Conservation (phyloP, 2,888 invertebrate species). For the Diarsia brunnea region DNA sequence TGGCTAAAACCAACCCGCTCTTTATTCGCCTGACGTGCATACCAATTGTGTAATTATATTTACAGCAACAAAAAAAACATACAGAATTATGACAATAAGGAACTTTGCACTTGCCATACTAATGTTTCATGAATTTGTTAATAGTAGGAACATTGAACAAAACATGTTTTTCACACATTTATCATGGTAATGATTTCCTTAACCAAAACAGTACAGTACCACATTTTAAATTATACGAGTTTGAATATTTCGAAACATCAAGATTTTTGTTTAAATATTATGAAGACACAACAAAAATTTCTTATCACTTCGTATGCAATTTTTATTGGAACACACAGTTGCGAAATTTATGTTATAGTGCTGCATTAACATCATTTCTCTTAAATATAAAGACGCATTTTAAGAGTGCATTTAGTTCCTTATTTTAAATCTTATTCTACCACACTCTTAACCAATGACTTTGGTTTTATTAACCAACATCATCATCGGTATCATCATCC, state of each 20-base stretch:
- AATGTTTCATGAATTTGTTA: not conserved
- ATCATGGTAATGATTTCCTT: not conserved
- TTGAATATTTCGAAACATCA: not conserved
- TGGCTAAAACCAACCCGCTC: constrained; percentile 5
- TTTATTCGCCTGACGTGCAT: constrained; percentile 18
- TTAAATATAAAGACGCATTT: too few relatives aligned
- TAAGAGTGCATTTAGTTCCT: too few relatives aligned
- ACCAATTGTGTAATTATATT: constrained; percentile 11
- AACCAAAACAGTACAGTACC: not conserved
- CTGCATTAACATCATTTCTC: not conserved
- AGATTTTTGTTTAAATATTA: too few relatives aligned
- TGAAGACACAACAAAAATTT: not conserved
- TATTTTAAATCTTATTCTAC: too few relatives aligned
- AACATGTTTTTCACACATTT: not conserved
- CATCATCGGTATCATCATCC: too few relatives aligned
- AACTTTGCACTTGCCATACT: constrained; percentile 18
- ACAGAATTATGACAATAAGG: constrained; percentile 16
- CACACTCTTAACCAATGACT: too few relatives aligned
- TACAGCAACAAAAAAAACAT: not conserved
- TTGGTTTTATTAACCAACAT: not conserved
- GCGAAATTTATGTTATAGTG: not conserved
- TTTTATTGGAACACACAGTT: not conserved
- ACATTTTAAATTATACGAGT: not conserved
- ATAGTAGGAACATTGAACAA: not conserved
- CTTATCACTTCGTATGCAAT: not conserved